Percentiles rank a stretch among this genome's conserved stretches.
Evolutionary conservation across 2,888 invertebrate species (phyloP).

Genomic region (Gonocerus acuteangulatus): DNA sequence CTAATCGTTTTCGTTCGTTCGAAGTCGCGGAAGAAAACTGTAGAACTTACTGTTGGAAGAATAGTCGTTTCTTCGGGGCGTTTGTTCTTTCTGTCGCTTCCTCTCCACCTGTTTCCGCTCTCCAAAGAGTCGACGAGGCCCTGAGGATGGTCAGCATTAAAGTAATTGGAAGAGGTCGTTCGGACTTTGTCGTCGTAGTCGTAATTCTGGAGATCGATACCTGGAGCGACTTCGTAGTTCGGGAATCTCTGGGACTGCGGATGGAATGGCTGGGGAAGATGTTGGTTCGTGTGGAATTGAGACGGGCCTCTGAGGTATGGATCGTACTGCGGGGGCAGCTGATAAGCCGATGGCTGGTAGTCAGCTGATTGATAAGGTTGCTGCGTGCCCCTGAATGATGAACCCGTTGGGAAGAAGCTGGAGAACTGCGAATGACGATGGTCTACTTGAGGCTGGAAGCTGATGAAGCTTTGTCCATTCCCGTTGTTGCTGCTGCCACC

Average conservation of each 20-base stretch:
- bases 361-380: slow-evolving; percentile 40
- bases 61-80: slow-evolving; percentile 2
- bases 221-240: slow-evolving; percentile 17
- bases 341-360: slow-evolving; percentile 39
- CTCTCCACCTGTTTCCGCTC: slow-evolving; percentile 35
- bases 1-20: slow-evolving; percentile 15
- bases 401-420: slow-evolving; percentile 36
- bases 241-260: slow-evolving; percentile 31
- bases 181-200: slow-evolving; percentile 31
- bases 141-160: slow-evolving; percentile 32
- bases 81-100: slow-evolving; percentile 16
- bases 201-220: slow-evolving; percentile 28
- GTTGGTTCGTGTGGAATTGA: slow-evolving; percentile 37
- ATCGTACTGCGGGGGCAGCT: slow-evolving; percentile 33
- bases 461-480: slow-evolving; percentile 23
- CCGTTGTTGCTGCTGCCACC: slow-evolving; percentile 12
- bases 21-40: slow-evolving; percentile 12
- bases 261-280: slow-evolving; percentile 37
- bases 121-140: slow-evolving; percentile 34
- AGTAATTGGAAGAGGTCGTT: slow-evolving; percentile 39
- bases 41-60: neutral
- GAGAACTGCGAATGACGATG: slow-evolving; percentile 9
- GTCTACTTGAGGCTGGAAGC: slow-evolving; percentile 26
- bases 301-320: slow-evolving; percentile 24
- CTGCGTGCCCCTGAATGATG: slow-evolving; percentile 41